Base-by-base conservation (phyloP, 64 coral and sea anemone species). In the Cladopsammia gracilis region DNA sequence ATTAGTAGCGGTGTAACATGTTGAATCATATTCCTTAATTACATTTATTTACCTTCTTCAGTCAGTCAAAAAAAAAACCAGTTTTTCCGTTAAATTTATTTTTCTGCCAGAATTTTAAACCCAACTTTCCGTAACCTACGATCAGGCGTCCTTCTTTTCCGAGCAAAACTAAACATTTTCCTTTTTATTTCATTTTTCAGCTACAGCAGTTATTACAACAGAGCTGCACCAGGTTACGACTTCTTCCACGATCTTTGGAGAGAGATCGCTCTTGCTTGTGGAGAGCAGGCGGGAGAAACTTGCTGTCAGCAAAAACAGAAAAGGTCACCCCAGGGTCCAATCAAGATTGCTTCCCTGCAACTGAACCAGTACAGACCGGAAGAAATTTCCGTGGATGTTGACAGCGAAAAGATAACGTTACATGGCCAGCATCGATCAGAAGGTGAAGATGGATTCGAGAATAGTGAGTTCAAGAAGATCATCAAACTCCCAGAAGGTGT, bases 401-500 rank as follows among this genome's bases (percentile, higher is more conserved):
- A 83, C 64, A 57, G 34, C 52, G 66, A 79, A 48, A 83, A 82
- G 77, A 84, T 96, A 52, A 85, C 79, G 48, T 70, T 96, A 67
- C 69, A 85, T 34, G 95, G 95, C 4, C 77, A 93, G 47, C 86
- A 85, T 58, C 69, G 78, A 42, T 73, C 84, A 22, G 77, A 96
- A 48, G 78, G 86, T 15, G 90, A 92, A 48, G 88, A 84, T 71
- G 90, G 95, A 25, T 93, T 89, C 62, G 95, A 96, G 14, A 77
- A 79, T 10, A 89, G 78, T 10, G 79, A 92, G 10, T 94, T 97
- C 81, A 90, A 67, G 48, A 84, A 93, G 2, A 83, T 73, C 7
- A 93, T 90, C 48, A 79, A 90, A 44, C 54, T 98, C 16, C 96
- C 96, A 8, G 84, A 98, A 72, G 90, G 74, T 4, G 90, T 98